A percentile compares a stretch with the other conserved stretches of the same genome.
These are phyloP conservation scores for Dolichotis patagonum DNA, from an alignment of 2,113 vertebrate genomes.

Conservation along the genomic window DNA sequence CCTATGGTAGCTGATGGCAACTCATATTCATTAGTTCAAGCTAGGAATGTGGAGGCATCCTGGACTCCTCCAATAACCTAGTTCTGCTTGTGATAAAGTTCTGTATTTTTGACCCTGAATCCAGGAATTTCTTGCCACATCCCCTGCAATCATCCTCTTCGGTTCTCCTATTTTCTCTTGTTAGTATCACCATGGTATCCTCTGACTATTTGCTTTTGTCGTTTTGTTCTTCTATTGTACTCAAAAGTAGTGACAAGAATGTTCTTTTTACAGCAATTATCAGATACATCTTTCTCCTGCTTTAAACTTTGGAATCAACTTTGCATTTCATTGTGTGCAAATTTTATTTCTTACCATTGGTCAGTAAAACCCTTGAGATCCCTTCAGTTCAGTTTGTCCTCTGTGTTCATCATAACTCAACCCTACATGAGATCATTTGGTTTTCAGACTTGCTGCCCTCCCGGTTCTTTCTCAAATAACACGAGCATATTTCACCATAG, in stretches of 20 bases:
- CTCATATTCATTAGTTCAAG: not conserved
- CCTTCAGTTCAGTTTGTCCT: not conserved
- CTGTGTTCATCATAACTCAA: not conserved
- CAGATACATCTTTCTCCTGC: not conserved
- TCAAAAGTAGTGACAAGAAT: not conserved
- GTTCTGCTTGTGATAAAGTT: not conserved
- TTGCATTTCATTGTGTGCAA: not conserved
- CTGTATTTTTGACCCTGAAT: not conserved
- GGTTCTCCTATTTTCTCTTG: not conserved
- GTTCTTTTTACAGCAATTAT: not conserved
- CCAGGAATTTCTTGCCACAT: not conserved
- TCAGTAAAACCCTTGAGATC: not conserved
- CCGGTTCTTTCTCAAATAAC: not conserved
- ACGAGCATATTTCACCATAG: not conserved
- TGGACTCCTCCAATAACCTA: not conserved
- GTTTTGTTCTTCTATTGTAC: not conserved
- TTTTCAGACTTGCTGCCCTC: not conserved
- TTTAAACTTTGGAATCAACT: not conserved
- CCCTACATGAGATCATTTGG: not conserved
- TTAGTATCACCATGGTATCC: not conserved
- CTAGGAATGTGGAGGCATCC: not conserved
- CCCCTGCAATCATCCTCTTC: fast-evolving
- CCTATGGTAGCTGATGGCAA: not conserved
- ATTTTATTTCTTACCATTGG: not conserved
- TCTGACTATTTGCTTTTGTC: not conserved